phyloP scores from a whole-genome alignment of 2,113 vertebrate genomes.

The Scomber scombrus region DNA sequence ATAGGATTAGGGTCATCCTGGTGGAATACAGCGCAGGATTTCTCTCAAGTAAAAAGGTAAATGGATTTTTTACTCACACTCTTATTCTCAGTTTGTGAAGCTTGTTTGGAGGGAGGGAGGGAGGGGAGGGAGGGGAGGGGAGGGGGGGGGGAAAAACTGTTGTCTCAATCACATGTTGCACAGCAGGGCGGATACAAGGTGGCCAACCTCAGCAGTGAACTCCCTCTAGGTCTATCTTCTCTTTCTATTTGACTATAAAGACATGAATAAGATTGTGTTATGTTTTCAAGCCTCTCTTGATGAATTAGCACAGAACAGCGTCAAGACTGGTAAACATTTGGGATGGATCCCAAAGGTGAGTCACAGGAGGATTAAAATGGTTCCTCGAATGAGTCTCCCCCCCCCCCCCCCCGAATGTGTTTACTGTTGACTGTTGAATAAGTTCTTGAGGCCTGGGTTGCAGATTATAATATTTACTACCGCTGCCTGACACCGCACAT shows the following conservation, averaged over 20 bases:
- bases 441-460: no score
- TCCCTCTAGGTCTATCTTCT: background rate
- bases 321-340: background rate
- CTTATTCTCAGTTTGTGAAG: constrained; percentile 9
- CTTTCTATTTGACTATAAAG: background rate
- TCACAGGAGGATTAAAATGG: constrained; percentile 22
- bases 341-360: constrained; percentile 18
- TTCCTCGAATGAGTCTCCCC: constrained; percentile 1
- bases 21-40: constrained; percentile 50
- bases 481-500: no score
- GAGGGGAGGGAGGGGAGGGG: no score
- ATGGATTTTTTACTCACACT: constrained; percentile 49
- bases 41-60: constrained; percentile 57
- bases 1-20: constrained; percentile 70
- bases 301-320: background rate
- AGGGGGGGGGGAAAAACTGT: no score
- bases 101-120: no score
- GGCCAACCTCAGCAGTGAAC: background rate
- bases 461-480: background rate
- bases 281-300: constrained; percentile 2
- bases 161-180: background rate
- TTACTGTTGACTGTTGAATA: background rate
- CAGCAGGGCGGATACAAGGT: background rate
- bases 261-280: background rate
- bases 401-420: background rate